A percentile compares a stretch with the other conserved stretches of the same genome.
Conservation (phyloP, 2,797 vertebrate species). For the Centropyge bicolor region DNA sequence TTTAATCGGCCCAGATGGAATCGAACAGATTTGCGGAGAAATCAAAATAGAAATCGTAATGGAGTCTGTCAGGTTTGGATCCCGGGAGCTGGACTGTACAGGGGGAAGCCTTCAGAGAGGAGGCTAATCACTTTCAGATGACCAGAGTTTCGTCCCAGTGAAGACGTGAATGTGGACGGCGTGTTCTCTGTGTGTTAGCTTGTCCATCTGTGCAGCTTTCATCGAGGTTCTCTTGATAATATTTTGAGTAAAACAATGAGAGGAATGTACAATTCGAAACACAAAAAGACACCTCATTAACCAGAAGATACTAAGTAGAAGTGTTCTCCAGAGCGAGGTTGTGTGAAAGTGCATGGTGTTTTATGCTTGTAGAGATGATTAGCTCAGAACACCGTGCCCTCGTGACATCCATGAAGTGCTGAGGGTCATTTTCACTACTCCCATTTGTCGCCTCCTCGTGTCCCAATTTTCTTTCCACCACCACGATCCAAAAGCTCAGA, state of each 20-base stretch:
- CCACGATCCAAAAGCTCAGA: constrained; percentile 44
- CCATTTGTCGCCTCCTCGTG: constrained; percentile 53
- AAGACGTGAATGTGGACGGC: constrained; percentile 49
- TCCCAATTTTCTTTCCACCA: constrained; percentile 43
- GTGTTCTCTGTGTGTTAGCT: constrained; percentile 33
- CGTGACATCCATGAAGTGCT: constrained; percentile 43
- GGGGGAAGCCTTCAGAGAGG: constrained; percentile 80
- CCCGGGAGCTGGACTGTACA: constrained; percentile 71
- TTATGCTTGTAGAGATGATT: constrained; percentile 10
- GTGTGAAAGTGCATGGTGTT: constrained; percentile 17
- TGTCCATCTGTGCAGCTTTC: constrained; percentile 42
- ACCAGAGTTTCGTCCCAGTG: constrained; percentile 73
- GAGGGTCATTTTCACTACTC: constrained; percentile 23
- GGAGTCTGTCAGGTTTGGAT: constrained; percentile 84
- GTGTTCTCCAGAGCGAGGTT: constrained; percentile 2
- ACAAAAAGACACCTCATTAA: constrained; percentile 29
- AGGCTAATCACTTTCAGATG: constrained; percentile 89
- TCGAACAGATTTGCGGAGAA: constrained; percentile 81
- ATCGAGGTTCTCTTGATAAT: constrained; percentile 37
- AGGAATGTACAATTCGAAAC: constrained; percentile 57
- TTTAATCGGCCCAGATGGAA: constrained; percentile 83
- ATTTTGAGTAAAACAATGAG: constrained; percentile 65
- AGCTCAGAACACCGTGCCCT: constrained; percentile 25
- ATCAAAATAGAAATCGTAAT: constrained; percentile 88
- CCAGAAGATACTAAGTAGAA: constrained; percentile 6